Evolutionary conservation across 2,888 invertebrate species (phyloP).

Genomic region (Trachelus tabidus): DNA sequence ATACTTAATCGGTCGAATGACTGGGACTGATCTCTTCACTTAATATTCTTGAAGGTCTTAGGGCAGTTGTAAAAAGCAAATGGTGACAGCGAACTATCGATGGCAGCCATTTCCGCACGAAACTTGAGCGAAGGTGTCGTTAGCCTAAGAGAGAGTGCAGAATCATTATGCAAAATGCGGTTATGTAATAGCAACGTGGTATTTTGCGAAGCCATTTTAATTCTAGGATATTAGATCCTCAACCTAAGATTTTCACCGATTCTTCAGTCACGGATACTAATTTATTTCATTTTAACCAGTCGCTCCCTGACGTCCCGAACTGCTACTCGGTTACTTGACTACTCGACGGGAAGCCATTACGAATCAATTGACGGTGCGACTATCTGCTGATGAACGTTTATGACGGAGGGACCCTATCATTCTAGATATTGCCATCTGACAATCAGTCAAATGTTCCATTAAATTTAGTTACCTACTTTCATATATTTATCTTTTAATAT

Average conservation of each 20-base stretch:
- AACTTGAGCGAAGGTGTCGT: background rate
- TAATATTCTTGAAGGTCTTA: background rate
- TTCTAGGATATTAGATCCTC: background rate
- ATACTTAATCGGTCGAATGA: background rate
- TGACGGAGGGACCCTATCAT: background rate
- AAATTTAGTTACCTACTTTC: background rate
- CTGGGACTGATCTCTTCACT: background rate
- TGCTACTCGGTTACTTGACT: background rate
- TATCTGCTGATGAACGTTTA: background rate
- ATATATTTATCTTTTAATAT: background rate
- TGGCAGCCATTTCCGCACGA: background rate
- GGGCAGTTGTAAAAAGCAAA: background rate
- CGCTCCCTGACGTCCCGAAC: background rate
- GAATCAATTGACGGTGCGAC: background rate
- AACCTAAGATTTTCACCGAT: background rate
- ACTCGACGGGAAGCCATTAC: background rate
- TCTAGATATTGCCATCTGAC: background rate
- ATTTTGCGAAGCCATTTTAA: background rate
- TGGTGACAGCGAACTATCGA: background rate
- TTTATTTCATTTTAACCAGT: background rate
- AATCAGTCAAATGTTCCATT: background rate
- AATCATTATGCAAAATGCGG: constrained; percentile 47
- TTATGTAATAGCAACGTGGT: constrained; percentile 34
- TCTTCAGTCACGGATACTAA: background rate
- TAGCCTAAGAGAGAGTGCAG: constrained; percentile 13